phyloP scores from a whole-genome alignment of 2,888 invertebrate genomes.

The Diarsia dahlii region DNA sequence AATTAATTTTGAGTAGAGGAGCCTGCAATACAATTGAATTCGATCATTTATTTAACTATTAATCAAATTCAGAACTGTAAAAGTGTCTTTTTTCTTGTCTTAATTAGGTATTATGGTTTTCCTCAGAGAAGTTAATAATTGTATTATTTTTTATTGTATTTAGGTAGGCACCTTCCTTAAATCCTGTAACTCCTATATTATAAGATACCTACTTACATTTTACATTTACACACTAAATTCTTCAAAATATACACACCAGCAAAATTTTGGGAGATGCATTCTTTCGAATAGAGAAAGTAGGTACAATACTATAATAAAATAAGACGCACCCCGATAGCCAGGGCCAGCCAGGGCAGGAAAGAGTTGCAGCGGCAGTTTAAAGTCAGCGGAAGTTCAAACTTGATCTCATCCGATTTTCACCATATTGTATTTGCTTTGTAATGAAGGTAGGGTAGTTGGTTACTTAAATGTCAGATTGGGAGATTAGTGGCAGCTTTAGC shows the following conservation, averaged over 20 bases:
- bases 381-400: not conserved
- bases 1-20: conserved; percentile 41
- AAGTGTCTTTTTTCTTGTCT: not conserved
- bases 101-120: too few species aligned
- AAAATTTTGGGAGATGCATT: not conserved
- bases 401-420: not conserved
- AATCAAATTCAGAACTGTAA: not conserved
- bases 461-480: not conserved
- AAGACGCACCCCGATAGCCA: not conserved
- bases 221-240: not conserved
- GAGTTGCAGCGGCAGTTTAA: not conserved
- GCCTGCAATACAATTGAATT: conserved; percentile 53
- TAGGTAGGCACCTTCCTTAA: not conserved
- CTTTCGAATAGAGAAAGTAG: not conserved
- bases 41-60: conserved; percentile 4
- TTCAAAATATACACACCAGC: conserved; percentile 1
- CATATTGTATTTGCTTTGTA: not conserved
- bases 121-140: too few species aligned
- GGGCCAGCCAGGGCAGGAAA: not conserved
- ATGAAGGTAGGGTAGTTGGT: not conserved
- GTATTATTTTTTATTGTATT: not conserved
- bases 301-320: not conserved
- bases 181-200: not conserved
- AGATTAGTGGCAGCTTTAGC: too few species aligned
- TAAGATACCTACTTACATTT: not conserved